Evolutionary conservation across 2,113 vertebrate genomes (phyloP).

Genomic region (Podarcis muralis): DNA sequence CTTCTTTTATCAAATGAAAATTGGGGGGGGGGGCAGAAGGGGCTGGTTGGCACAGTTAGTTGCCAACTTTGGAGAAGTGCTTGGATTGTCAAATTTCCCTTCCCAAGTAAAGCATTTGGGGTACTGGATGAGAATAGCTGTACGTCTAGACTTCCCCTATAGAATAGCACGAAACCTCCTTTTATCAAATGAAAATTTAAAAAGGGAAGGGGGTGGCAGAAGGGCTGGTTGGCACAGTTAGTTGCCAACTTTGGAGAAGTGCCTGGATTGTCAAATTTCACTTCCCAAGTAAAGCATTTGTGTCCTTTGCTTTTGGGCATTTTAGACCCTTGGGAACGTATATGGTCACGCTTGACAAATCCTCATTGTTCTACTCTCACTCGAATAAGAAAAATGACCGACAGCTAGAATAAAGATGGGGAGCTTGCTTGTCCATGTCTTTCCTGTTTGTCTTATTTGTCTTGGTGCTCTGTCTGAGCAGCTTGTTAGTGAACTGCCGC

Average conservation of each 20-base stretch:
- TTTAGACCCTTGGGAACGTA: neutral
- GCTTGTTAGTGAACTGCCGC: slow-evolving; percentile 37
- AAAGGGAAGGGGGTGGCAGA: neutral
- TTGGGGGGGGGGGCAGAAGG: neutral
- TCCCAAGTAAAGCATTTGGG: neutral
- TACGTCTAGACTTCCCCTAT: neutral
- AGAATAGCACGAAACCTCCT: neutral
- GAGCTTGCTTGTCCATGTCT: neutral
- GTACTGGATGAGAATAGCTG: neutral
- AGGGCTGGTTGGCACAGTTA: neutral
- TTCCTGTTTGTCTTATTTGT: slow-evolving; percentile 13
- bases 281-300: slow-evolving; percentile 1
- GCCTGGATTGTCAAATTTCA: neutral
- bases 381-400: neutral
- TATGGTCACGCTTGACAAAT: neutral
- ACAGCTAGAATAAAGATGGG: neutral
- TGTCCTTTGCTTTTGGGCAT: neutral
- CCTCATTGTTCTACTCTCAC: slow-evolving; percentile 1
- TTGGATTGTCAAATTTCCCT: neutral
- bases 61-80: neutral
- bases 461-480: slow-evolving; percentile 32
- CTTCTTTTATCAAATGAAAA: neutral
- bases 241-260: neutral
- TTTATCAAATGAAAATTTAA: neutral
- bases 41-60: neutral